Percentiles rank a stretch among this genome's conserved stretches.
Conservation (phyloP, 2,113 vertebrate species). For the Limnothrissa miodon region DNA sequence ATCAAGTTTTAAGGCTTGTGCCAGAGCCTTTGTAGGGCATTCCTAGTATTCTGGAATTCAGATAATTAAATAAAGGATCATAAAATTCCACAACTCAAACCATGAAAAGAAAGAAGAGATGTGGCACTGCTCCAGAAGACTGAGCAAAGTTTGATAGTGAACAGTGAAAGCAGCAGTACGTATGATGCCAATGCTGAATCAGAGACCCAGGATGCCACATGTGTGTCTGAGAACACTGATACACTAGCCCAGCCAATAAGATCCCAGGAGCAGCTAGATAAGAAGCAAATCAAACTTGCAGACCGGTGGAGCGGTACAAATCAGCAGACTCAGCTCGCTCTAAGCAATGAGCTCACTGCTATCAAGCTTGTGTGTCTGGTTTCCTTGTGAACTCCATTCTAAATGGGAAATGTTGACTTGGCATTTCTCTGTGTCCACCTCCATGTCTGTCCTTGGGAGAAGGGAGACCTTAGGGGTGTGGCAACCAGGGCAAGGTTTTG, state of each 20-base stretch:
- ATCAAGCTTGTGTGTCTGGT: neutral
- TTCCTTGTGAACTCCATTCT: neutral
- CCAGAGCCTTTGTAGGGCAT: neutral
- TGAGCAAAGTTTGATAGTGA: neutral
- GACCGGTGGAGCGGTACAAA: neutral
- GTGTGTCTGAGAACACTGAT: neutral
- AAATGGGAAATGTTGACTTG: conserved; percentile 7
- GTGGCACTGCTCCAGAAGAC: neutral
- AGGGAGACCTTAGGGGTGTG: neutral
- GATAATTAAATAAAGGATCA: conserved; percentile 4
- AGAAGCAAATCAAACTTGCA: neutral
- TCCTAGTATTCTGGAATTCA: neutral
- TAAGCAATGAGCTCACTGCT: neutral
- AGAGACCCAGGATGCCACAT: neutral
- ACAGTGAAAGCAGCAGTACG: neutral
- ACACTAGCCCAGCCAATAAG: neutral
- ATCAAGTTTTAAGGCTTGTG: neutral
- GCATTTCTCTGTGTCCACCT: neutral
- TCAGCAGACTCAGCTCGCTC: neutral
- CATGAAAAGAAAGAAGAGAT: neutral
- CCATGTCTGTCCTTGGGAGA: neutral
- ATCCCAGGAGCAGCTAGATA: neutral
- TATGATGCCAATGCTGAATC: neutral
- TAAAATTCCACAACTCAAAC: neutral
- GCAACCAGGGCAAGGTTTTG: neutral